Evolutionary conservation across 2,888 invertebrate species (phyloP).

Genomic region (Eucriotettix oculatus): DNA sequence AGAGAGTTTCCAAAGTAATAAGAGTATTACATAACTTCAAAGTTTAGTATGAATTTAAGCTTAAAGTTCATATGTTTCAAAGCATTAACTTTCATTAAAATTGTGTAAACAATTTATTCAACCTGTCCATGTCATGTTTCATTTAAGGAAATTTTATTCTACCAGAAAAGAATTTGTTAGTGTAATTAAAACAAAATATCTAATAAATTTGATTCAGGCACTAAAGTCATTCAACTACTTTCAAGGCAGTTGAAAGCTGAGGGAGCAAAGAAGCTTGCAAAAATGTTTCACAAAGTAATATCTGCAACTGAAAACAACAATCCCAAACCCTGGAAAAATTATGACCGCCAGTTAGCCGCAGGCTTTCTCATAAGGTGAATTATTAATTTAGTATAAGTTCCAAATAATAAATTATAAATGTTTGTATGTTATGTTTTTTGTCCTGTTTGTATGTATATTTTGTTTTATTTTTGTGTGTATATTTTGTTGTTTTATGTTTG

Average conservation of each 20-base stretch:
- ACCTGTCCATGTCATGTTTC: not conserved
- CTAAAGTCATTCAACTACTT: constrained; percentile 44
- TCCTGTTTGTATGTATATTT: too few species aligned
- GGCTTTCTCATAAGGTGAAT: too few species aligned
- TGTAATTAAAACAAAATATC: not conserved
- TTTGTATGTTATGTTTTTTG: too few species aligned
- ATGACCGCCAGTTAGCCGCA: not conserved
- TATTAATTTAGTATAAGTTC: too few species aligned
- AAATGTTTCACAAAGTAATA: constrained; percentile 28
- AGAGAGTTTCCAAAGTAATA: too few species aligned
- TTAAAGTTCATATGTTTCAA: too few species aligned
- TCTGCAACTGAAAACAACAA: constrained; percentile 31
- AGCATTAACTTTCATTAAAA: too few species aligned
- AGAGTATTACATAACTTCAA: too few species aligned
- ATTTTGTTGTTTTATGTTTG: too few species aligned
- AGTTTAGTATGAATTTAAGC: too few species aligned
- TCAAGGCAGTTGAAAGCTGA: constrained; percentile 39
- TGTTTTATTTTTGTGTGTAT: too few species aligned
- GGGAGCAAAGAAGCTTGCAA: constrained; percentile 44
- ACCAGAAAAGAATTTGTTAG: constrained; percentile 17
- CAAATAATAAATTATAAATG: too few species aligned
- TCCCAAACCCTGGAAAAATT: not conserved
- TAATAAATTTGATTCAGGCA: constrained; percentile 15
- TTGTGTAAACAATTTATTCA: not conserved
- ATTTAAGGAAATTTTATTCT: not conserved